Conservation (phyloP, 2,888 invertebrate genomes). For the Ophion obscuratus region DNA sequence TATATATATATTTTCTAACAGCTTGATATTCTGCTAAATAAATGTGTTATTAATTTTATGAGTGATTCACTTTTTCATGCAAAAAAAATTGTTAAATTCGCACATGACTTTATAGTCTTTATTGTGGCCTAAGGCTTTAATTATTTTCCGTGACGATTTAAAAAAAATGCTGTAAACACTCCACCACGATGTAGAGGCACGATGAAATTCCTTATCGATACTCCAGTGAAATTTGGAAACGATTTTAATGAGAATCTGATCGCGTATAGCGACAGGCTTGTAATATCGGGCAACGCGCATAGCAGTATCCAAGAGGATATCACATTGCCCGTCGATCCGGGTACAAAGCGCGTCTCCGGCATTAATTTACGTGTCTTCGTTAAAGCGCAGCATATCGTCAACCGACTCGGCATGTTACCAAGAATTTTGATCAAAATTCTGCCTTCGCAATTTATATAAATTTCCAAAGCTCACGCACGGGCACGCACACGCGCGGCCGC, state of each 20-base stretch:
- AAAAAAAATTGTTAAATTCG: too few relatives aligned
- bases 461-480: background rate
- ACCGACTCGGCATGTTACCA: constrained; percentile 33
- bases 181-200: background rate
- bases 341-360: constrained; percentile 33
- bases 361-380: constrained; percentile 47
- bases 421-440: constrained; percentile 31
- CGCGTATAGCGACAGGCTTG: background rate
- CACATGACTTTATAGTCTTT: too few relatives aligned
- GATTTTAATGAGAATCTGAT: constrained; percentile 9
- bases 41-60: too few relatives aligned
- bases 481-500: background rate
- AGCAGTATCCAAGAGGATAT: constrained; percentile 10
- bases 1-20: too few relatives aligned
- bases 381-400: constrained; percentile 18
- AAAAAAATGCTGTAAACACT: background rate
- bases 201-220: background rate
- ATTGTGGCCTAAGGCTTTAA: background rate
- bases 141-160: background rate
- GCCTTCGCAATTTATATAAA: constrained; percentile 9
- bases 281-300: background rate
- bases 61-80: too few relatives aligned
- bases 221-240: background rate
- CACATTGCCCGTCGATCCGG: constrained; percentile 14
- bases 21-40: too few relatives aligned